Conservation (phyloP, 2,888 invertebrate genomes). For the Octonoba sinensis region DNA sequence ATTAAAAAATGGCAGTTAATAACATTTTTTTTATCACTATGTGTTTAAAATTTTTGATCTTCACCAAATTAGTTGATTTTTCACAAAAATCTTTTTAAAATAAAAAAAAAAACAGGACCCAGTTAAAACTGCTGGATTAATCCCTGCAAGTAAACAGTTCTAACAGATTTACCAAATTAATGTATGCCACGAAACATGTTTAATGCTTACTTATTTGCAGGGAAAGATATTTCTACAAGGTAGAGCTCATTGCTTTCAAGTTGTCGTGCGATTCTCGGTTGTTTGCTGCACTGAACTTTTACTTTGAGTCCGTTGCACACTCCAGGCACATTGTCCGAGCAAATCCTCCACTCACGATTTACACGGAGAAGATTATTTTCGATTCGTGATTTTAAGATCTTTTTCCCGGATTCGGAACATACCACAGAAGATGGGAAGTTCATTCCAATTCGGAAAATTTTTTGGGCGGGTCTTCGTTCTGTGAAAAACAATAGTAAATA, state of each 20-base stretch:
- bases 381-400: slow-evolving; percentile 89
- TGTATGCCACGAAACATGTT: too few species aligned
- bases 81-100: too few species aligned
- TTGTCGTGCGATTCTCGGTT: slow-evolving; percentile 77
- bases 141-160: too few species aligned
- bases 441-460: slow-evolving; percentile 93
- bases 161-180: too few species aligned
- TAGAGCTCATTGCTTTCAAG: slow-evolving; percentile 79
- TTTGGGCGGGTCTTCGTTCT: slow-evolving; percentile 91
- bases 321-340: slow-evolving; percentile 81
- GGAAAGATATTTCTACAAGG: slow-evolving; percentile 84
- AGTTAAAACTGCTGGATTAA: too few species aligned
- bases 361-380: slow-evolving; percentile 88
- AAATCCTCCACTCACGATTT: slow-evolving; percentile 97
- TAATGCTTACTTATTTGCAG: slow-evolving; percentile 85
- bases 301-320: slow-evolving; percentile 76
- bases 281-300: slow-evolving; percentile 87
- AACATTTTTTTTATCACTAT: too few species aligned
- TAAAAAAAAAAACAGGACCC: too few species aligned
- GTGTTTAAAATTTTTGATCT: too few species aligned
- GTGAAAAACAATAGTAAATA: slow-evolving; percentile 68
- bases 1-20: too few species aligned
- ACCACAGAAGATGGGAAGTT: slow-evolving; percentile 96
- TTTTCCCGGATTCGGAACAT: slow-evolving; percentile 95
- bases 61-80: too few species aligned